Conservation (phyloP, 2,797 vertebrate genomes). For the Phrynocephalus vlangalii region DNA sequence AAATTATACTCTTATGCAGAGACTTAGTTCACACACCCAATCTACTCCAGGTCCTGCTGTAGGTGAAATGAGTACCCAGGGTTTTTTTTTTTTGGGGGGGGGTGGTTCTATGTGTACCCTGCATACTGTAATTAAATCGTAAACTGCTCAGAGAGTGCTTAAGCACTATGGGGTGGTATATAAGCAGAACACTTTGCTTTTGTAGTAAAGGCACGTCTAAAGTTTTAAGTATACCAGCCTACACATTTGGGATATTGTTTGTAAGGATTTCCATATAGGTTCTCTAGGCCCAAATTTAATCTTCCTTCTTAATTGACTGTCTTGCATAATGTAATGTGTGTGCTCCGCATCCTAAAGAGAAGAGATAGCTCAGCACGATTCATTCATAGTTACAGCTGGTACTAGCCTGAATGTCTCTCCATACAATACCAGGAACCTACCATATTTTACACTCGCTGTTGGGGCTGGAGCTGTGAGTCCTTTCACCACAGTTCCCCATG, state of each 20-base stretch:
- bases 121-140: no score
- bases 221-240: no score
- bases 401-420: not conserved
- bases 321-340: not conserved
- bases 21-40: no score
- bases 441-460: not conserved
- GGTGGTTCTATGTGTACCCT: no score
- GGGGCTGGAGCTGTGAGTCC: not conserved
- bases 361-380: not conserved
- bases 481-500: slow-evolving; percentile 1
- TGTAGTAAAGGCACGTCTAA: not conserved
- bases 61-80: no score
- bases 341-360: not conserved
- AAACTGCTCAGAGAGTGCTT: no score
- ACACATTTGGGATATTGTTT: not conserved
- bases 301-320: not conserved
- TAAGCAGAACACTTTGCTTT: no score
- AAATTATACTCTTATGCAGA: no score
- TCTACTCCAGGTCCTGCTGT: not conserved
- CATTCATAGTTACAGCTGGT: slow-evolving; percentile 4
- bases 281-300: not conserved
- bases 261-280: not conserved
- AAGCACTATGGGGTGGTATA: no score
- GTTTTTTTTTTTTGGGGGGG: no score
- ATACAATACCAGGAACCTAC: not conserved